A percentile compares a stretch with the other conserved stretches of the same genome.
phyloP scores from a whole-genome alignment of 2,888 invertebrate species.

The Ophioninae sp. region DNA sequence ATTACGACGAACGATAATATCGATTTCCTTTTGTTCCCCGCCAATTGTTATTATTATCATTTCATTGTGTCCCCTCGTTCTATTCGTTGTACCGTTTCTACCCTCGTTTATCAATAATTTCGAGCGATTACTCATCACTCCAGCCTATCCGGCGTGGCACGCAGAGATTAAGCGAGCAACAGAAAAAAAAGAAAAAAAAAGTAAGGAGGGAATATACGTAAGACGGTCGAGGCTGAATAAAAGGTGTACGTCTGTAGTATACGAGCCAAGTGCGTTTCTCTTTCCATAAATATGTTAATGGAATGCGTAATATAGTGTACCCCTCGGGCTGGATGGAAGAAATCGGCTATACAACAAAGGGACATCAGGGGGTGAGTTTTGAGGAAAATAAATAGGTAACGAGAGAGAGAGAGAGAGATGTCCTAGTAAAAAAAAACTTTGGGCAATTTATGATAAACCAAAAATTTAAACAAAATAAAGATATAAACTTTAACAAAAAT shows the following conservation, averaged over 20 bases:
- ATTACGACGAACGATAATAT: no score
- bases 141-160: not conserved
- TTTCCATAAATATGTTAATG: constrained; percentile 57
- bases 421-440: not conserved
- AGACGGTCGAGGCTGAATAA: constrained; percentile 12
- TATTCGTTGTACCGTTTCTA: not conserved
- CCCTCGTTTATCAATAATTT: not conserved
- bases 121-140: not conserved
- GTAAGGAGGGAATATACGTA: not conserved
- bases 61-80: not conserved
- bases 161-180: not conserved
- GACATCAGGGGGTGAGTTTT: constrained; percentile 36
- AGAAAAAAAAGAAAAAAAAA: constrained; percentile 6
- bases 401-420: constrained; percentile 8
- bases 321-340: constrained; percentile 17
- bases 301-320: constrained; percentile 49
- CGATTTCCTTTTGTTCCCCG: no score
- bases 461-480: no score
- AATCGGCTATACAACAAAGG: constrained; percentile 31
- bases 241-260: constrained; percentile 15
- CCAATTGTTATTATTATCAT: not conserved
- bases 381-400: not conserved
- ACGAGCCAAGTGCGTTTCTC: constrained; percentile 19
- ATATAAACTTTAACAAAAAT: no score
- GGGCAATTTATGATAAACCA: no score